Evolutionary conservation across 2,797 vertebrate genomes (phyloP).

Genomic region (Gallinago solitaria): DNA sequence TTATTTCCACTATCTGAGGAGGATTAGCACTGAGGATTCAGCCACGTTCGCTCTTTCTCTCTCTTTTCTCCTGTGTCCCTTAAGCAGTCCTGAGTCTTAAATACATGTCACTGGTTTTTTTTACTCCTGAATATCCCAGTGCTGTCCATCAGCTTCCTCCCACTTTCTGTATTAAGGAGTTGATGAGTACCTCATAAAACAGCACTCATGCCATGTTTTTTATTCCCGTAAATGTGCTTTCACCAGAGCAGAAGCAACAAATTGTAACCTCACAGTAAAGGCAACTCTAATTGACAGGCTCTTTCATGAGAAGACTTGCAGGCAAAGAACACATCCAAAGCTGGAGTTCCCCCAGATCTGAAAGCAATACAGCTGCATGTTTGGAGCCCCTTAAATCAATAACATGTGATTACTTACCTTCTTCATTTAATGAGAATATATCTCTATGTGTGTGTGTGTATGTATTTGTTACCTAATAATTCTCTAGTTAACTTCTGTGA

Average conservation of each 20-base stretch:
- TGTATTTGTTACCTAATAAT: background rate
- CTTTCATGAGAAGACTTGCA: background rate
- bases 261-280: background rate
- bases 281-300: background rate
- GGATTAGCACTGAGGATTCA: background rate
- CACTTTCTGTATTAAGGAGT: background rate
- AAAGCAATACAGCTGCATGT: background rate
- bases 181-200: background rate
- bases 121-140: background rate
- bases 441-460: rapidly evolving
- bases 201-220: background rate
- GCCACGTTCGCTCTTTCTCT: background rate
- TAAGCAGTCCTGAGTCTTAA: background rate
- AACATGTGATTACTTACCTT: rapidly evolving
- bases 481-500: background rate
- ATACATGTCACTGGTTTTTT: background rate
- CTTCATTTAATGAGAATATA: background rate
- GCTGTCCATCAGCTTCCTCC: background rate
- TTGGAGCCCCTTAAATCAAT: background rate
- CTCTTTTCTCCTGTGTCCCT: background rate
- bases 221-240: background rate
- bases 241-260: background rate
- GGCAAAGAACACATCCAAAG: background rate
- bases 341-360: background rate
- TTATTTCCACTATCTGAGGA: background rate